Base-by-base conservation (phyloP, 2,113 vertebrate genomes). In the Elephas maximus region DNA sequence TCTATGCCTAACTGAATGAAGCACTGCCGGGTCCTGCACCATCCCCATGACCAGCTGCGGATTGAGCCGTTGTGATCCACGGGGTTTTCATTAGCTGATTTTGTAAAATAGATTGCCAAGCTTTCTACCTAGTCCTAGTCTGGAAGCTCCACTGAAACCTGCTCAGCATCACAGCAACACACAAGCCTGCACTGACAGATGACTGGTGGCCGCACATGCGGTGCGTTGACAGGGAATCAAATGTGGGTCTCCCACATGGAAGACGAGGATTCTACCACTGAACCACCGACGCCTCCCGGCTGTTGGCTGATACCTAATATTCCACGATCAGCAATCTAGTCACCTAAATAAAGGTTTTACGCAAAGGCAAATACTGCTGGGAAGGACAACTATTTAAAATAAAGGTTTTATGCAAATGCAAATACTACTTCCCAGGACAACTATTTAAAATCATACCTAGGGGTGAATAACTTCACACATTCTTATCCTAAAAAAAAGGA, bases 401-500 rank as follows among this genome's bases (percentile, higher is more conserved):
- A 57, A 93, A 83, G 28, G 17, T 73, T 79, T 78, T 76, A 82
- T 51, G 33, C 44, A 91, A 96, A 62, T 85, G 53, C 11, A 87
- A 62, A 83, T 62, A 53, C 45, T 65, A 17, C 53, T 80, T 6
- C 41, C 21, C 71, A 91, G 87, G 73, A 90, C 63, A 80, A 73
- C 62, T 73, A 44, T 60, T 86, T 30, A 48, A 71, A 71, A 71
- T 37, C 65, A 71, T 1, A 30, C 41, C 17, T 4, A 79, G 57
- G 37, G 30, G 26, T 93, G 51, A 93, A 86, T 82, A 57, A 80
- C 87, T 94, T 90, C 69, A 69, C 79, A 28, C 30, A 71, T 65
- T 78, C 9, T 82, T 94, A 86, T 95, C 26, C 80, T 87, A 65
- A 76, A 18, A 88, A 79, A 28, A 63, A 14, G 45, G 18, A 1